Percentiles rank a stretch among this genome's conserved stretches.
These are phyloP conservation scores for Lateolabrax maculatus DNA, from an alignment of 2,797 vertebrate species.

Conservation along the genomic window DNA sequence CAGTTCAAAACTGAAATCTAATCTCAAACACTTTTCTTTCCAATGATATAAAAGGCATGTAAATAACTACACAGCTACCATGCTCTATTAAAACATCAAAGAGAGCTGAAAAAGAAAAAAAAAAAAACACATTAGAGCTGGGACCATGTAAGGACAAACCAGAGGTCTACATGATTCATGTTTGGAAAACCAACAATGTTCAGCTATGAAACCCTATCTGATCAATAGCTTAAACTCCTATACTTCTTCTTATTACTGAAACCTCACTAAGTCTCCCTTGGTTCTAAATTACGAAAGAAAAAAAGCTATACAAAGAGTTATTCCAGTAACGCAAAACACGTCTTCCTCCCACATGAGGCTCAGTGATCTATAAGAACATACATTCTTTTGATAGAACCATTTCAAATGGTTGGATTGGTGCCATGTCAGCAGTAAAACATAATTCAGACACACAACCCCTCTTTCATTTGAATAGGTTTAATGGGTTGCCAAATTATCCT, in stretches of 20 bases:
- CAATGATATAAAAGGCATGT: conserved; percentile 25
- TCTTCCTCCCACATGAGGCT: conserved; percentile 30
- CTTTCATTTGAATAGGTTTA: background rate
- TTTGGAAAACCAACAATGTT: conserved; percentile 33
- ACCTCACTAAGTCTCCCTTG: conserved; percentile 5
- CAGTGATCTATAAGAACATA: conserved; percentile 13
- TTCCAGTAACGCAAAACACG: conserved; percentile 5
- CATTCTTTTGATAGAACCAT: background rate
- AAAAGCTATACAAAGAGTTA: conserved; percentile 34
- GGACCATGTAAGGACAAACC: conserved; percentile 52
- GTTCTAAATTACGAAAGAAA: conserved; percentile 37
- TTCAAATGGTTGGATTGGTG: conserved; percentile 15
- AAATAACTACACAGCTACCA: conserved; percentile 41
- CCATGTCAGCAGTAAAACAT: background rate
- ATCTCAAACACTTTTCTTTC: conserved; percentile 44
- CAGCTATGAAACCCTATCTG: conserved; percentile 38
- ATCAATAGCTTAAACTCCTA: conserved; percentile 32
- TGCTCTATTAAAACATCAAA: conserved; percentile 44
- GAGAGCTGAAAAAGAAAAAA: conserved; percentile 9
- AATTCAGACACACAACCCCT: background rate
- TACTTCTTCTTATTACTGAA: conserved; percentile 28
- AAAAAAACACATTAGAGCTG: background rate
- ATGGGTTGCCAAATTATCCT: too few species aligned
- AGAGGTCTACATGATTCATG: conserved; percentile 47
- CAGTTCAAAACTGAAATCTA: conserved; percentile 36